phyloP scores from a whole-genome alignment of 2,113 vertebrate species.

The Hystrix cristata region DNA sequence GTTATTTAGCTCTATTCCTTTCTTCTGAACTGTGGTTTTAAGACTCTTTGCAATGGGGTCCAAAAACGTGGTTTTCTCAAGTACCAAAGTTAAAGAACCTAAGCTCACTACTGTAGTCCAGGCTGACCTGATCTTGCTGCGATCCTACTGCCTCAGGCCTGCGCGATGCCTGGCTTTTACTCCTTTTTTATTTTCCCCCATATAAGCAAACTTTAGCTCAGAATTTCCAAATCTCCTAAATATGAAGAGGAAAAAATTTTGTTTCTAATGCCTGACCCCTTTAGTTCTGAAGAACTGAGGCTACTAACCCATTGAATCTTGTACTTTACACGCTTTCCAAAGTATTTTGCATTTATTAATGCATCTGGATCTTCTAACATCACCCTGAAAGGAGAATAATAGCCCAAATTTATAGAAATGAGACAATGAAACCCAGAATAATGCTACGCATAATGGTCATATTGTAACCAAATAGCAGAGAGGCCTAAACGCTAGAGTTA shows the following conservation, averaged over 20 bases:
- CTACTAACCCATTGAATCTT: not conserved
- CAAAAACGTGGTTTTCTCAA: not conserved
- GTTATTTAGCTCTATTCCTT: not conserved
- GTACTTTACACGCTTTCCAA: not conserved
- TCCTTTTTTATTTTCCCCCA: not conserved
- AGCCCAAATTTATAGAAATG: conserved; percentile 45
- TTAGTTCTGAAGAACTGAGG: conserved; percentile 42
- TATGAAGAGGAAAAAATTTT: conserved; percentile 29
- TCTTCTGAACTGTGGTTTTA: not conserved
- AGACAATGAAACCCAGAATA: not conserved
- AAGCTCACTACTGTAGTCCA: not conserved
- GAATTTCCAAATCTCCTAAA: conserved; percentile 27
- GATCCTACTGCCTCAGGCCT: not conserved
- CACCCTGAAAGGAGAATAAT: not conserved
- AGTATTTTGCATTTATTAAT: conserved; percentile 39
- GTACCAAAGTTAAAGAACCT: not conserved
- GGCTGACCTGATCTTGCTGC: not conserved
- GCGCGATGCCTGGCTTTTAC: not conserved
- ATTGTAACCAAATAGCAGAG: not conserved
- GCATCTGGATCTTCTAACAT: conserved; percentile 27
- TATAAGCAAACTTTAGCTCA: conserved; percentile 15
- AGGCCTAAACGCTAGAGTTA: not conserved
- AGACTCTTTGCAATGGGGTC: not conserved
- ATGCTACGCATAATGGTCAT: conserved; percentile 7
- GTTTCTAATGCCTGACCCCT: conserved; percentile 3